Conservation (phyloP, 2,888 invertebrate species). For the Amphiduros pacificus region DNA sequence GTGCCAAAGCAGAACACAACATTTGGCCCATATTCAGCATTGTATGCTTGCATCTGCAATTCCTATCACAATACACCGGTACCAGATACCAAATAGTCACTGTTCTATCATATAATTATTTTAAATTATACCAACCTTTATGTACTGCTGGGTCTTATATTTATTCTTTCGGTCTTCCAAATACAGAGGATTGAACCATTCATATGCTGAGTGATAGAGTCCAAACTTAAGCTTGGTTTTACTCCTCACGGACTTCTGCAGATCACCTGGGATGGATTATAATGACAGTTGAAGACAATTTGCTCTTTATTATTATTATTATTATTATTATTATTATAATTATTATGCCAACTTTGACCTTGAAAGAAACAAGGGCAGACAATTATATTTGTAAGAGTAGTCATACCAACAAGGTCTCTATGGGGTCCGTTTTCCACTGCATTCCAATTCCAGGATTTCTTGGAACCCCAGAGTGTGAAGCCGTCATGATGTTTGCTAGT, state of each 20-base stretch:
- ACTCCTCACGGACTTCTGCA: constrained; percentile 70
- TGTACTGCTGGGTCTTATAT: constrained; percentile 66
- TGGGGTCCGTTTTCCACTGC: constrained; percentile 76
- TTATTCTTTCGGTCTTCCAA: constrained; percentile 63
- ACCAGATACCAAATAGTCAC: no score
- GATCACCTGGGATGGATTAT: constrained; percentile 30
- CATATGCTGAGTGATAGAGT: constrained; percentile 48
- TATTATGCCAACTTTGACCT: no score
- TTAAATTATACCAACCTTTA: constrained; percentile 52
- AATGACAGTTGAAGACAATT: neutral
- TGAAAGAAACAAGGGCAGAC: no score
- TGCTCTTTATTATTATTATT: no score
- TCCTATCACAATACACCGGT: no score
- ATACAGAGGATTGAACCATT: constrained; percentile 55
- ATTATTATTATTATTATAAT: no score
- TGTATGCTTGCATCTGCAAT: no score
- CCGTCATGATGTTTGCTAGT: constrained; percentile 90
- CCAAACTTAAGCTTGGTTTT: constrained; percentile 65
- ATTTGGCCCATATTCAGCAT: no score
- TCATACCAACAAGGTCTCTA: constrained; percentile 72
- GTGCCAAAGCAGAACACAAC: no score
- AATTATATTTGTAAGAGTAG: neutral
- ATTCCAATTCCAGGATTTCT: constrained; percentile 82
- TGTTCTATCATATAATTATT: no score
- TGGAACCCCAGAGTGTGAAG: constrained; percentile 79